Conservation (phyloP, 2,888 invertebrate species). For the Troilus luridus region DNA sequence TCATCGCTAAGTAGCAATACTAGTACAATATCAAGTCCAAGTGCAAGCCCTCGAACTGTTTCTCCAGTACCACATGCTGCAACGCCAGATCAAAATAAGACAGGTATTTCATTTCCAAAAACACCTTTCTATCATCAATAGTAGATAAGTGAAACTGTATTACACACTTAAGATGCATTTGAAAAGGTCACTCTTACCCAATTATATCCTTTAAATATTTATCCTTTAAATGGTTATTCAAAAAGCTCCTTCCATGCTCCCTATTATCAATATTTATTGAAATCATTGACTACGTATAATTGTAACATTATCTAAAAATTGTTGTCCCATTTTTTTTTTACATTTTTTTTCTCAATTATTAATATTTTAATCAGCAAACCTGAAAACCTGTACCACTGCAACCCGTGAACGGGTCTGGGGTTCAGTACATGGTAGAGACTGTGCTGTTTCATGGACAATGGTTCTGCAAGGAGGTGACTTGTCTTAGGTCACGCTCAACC, state of each 20-base stretch:
- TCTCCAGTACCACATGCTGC: constrained; percentile 68
- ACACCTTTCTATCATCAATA: neutral
- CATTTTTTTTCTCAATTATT: too few relatives aligned
- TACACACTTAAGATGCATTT: neutral
- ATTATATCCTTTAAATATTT: neutral
- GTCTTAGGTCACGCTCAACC: too few relatives aligned
- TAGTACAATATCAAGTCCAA: constrained; percentile 72
- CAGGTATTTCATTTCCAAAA: constrained; percentile 27
- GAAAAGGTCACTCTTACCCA: neutral
- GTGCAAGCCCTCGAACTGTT: constrained; percentile 71
- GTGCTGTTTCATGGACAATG: too few relatives aligned
- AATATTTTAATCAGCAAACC: too few relatives aligned
- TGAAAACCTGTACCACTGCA: too few relatives aligned
- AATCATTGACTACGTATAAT: too few relatives aligned
- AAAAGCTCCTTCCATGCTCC: neutral
- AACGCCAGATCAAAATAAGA: constrained; percentile 42
- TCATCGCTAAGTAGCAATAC: constrained; percentile 71
- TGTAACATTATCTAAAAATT: too few relatives aligned
- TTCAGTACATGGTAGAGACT: too few relatives aligned
- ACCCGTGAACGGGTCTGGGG: too few relatives aligned
- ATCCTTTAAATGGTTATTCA: too few relatives aligned
- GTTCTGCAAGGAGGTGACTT: too few relatives aligned
- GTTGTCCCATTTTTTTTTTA: too few relatives aligned
- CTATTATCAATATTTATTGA: neutral
- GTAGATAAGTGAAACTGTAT: neutral